These are phyloP conservation scores for Salmo trutta DNA, from an alignment of 2,797 vertebrate genomes.

Conservation along the genomic window DNA sequence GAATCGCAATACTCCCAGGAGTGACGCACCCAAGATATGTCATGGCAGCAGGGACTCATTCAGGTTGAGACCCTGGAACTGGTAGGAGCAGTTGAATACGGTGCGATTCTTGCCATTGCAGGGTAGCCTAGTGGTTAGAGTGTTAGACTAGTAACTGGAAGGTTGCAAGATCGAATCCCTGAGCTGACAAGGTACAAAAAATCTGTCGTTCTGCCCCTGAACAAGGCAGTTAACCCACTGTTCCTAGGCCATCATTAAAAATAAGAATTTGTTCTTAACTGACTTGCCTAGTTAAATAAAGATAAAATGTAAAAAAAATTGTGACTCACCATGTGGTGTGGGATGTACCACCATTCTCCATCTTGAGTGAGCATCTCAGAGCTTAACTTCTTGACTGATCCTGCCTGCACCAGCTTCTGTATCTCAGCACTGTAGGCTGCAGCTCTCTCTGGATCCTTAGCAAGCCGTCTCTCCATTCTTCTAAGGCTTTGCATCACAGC, in stretches of 20 bases:
- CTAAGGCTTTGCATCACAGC: constrained; percentile 1
- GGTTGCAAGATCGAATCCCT: too few species aligned
- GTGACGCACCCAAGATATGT: neutral
- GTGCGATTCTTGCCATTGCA: neutral
- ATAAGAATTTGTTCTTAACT: too few species aligned
- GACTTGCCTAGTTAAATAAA: too few species aligned
- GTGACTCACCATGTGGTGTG: neutral
- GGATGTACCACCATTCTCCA: neutral
- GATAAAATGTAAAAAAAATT: neutral
- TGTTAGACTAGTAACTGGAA: too few species aligned
- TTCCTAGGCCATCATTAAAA: too few species aligned
- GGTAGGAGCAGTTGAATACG: neutral
- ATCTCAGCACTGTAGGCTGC: neutral
- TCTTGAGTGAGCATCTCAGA: neutral
- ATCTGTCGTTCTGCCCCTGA: too few species aligned
- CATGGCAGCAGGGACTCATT: neutral
- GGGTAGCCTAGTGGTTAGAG: too few species aligned
- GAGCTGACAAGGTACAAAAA: too few species aligned
- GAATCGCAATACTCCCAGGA: neutral
- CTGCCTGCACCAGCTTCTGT: neutral
- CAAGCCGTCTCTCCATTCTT: neutral
- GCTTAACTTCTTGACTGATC: neutral
- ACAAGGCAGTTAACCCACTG: too few species aligned
- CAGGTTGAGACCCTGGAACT: neutral
- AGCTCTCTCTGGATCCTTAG: neutral